A percentile compares a stretch with the other conserved stretches of the same genome.
Evolutionary conservation across 1,140 invertebrate genomes (phyloP).

Genomic region (Trypoxylus dichotomus): DNA sequence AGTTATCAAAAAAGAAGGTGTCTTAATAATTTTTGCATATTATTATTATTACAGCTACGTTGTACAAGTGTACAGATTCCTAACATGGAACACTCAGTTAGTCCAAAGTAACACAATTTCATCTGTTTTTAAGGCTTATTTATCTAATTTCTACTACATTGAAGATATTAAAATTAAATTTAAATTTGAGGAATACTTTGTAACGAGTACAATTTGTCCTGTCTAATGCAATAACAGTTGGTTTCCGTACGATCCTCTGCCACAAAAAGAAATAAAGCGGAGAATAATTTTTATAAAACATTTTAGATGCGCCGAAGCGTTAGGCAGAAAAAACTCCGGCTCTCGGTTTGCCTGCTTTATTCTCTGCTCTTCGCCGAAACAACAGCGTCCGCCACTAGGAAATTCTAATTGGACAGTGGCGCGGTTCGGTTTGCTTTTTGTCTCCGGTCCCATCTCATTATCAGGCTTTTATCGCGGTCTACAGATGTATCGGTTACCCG

Average conservation of each 20-base stretch:
- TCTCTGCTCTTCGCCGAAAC: conserved; percentile 25
- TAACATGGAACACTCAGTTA: too few species aligned
- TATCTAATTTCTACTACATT: too few species aligned
- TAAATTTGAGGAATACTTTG: not conserved
- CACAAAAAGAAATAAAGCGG: not conserved
- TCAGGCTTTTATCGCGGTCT: conserved; percentile 27
- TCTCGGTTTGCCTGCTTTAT: not conserved
- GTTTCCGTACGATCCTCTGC: not conserved
- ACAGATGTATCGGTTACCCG: conserved; percentile 35
- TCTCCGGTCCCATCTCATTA: conserved; percentile 34
- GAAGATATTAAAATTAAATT: not conserved
- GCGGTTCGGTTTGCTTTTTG: conserved; percentile 34
- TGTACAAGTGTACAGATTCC: too few species aligned
- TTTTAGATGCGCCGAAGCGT: not conserved
- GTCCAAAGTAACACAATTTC: too few species aligned
- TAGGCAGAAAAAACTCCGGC: not conserved
- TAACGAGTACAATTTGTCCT: not conserved
- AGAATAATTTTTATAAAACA: not conserved
- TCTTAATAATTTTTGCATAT: too few species aligned
- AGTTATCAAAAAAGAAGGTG: too few species aligned
- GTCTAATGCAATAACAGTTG: not conserved
- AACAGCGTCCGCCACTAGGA: conserved; percentile 30
- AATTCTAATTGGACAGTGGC: conserved; percentile 34
- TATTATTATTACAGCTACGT: too few species aligned
- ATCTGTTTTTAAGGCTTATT: too few species aligned